Conservation (phyloP, 2,888 invertebrate species). For the Onthophagus sagittarius region DNA sequence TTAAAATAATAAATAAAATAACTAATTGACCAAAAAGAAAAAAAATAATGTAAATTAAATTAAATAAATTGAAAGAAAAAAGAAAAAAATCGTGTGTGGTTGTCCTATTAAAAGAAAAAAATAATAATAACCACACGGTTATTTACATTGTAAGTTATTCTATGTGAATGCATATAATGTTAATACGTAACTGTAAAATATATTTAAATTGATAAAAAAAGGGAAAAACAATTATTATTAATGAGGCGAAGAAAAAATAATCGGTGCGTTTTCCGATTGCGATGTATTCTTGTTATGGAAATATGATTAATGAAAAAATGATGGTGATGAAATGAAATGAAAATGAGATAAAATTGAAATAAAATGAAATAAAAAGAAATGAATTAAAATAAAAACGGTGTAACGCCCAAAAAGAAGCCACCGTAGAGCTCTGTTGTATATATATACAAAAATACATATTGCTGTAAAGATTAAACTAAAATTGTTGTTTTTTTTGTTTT, state of each 20-base stretch:
- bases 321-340: no score
- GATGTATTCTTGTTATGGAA: constrained; percentile 37
- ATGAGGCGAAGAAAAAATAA: constrained; percentile 5
- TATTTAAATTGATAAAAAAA: constrained; percentile 25
- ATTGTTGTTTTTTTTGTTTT: constrained; percentile 26
- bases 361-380: constrained; percentile 3
- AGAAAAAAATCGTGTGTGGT: constrained; percentile 4
- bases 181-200: constrained; percentile 37
- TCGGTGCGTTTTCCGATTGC: constrained; percentile 19
- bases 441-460: constrained; percentile 35
- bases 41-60: constrained; percentile 11
- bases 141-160: constrained; percentile 32
- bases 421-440: constrained; percentile 35
- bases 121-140: constrained; percentile 37
- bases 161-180: constrained; percentile 38
- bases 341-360: no score
- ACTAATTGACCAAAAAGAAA: constrained; percentile 17
- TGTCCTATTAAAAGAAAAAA: constrained; percentile 21
- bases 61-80: constrained; percentile 10
- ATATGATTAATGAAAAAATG: background rate
- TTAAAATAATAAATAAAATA: background rate
- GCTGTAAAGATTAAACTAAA: constrained; percentile 33
- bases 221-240: background rate
- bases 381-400: no score
- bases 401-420: constrained; percentile 4